Conservation (phyloP, 2,888 invertebrate species). For the Melieria omissa region DNA sequence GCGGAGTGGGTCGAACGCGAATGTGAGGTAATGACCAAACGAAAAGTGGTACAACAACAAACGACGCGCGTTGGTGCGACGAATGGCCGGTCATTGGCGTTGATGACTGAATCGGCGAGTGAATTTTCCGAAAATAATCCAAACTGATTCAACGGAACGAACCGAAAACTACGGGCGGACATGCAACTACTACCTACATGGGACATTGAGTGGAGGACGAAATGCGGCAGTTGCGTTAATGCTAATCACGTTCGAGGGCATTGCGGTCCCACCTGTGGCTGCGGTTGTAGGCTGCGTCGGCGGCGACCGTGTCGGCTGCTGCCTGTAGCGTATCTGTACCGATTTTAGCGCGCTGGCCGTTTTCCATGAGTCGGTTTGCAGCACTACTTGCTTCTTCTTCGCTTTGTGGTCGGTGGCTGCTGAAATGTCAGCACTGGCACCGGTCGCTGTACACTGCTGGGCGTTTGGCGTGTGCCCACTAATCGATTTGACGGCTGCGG, state of each 20-base stretch:
- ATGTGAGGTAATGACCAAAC: not conserved
- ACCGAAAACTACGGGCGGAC: too few relatives aligned
- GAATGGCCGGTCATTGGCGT: not conserved
- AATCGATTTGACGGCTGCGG: slow-evolving; percentile 27
- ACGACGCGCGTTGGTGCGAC: not conserved
- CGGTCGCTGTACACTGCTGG: not conserved
- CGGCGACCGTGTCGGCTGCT: slow-evolving; percentile 33
- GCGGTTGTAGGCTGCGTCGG: slow-evolving; percentile 27
- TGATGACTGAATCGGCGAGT: too few relatives aligned
- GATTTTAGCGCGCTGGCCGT: slow-evolving; percentile 48
- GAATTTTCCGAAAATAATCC: too few relatives aligned
- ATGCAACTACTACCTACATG: too few relatives aligned
- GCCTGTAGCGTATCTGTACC: slow-evolving; percentile 39
- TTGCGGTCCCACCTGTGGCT: slow-evolving; percentile 47
- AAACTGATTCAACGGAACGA: too few relatives aligned
- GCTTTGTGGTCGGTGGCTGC: slow-evolving; percentile 34
- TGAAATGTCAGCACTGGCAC: slow-evolving; percentile 14
- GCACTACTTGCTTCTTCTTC: slow-evolving; percentile 34
- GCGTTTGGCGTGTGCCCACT: slow-evolving; percentile 29
- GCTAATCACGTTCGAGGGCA: too few relatives aligned
- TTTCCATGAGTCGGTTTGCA: slow-evolving; percentile 54
- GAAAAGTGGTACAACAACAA: not conserved
- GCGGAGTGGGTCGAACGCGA: not conserved
- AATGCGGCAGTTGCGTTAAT: too few relatives aligned
- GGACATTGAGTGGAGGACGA: too few relatives aligned